A percentile compares a stretch with the other conserved stretches of the same genome.
Conservation (phyloP, 2,113 vertebrate genomes). For the Spea bombifrons region DNA sequence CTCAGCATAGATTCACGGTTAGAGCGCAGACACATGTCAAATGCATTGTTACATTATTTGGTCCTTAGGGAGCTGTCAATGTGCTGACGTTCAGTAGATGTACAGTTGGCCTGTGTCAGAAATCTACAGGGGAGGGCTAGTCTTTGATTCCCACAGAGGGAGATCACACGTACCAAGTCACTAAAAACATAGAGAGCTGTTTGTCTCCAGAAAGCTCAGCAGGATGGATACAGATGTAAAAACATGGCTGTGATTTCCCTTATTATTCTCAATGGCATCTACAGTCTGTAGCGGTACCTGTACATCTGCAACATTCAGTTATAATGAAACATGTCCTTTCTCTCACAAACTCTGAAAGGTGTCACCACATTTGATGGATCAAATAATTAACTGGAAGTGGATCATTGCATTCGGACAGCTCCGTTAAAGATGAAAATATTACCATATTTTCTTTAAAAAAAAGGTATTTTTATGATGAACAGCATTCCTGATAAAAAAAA, state of each 20-base stretch:
- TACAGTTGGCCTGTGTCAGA: conserved; percentile 17
- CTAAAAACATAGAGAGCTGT: background rate
- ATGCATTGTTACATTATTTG: conserved; percentile 5
- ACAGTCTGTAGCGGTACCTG: no score
- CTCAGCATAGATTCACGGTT: background rate
- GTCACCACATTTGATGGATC: no score
- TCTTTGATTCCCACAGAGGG: conserved; percentile 15
- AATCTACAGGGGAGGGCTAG: background rate
- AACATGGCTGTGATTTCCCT: background rate
- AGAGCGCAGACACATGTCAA: background rate
- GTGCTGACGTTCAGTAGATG: conserved; percentile 9
- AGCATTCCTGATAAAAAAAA: no score
- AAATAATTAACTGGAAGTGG: no score
- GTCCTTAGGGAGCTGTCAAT: background rate
- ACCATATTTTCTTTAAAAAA: no score
- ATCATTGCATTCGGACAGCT: no score
- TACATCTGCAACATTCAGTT: no score
- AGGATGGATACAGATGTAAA: background rate
- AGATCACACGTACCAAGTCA: conserved; percentile 16
- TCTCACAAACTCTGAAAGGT: no score
- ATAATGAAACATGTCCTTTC: no score
- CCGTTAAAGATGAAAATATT: no score
- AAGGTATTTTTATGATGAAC: no score
- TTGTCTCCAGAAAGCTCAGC: background rate
- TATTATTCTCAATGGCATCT: background rate